Conservation (phyloP, 2,113 vertebrate genomes). For the Bambusicola thoracicus region DNA sequence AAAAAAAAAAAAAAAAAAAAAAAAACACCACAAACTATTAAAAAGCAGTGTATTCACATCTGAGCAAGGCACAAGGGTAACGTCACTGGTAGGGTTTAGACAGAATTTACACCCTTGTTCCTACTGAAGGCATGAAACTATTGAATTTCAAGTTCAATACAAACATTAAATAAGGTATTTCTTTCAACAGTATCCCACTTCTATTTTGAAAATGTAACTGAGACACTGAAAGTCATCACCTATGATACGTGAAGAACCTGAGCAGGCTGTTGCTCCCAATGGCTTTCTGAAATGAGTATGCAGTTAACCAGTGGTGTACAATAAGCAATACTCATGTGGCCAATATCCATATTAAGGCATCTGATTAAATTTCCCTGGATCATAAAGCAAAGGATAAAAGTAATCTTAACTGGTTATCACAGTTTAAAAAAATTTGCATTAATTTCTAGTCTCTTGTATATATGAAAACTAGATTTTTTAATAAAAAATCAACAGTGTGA, state of each 20-base stretch:
- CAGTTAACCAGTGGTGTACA: background rate
- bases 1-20: too few relatives aligned
- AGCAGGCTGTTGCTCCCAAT: background rate
- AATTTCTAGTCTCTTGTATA: background rate
- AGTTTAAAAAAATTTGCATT: background rate
- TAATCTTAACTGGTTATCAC: background rate
- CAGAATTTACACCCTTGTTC: background rate
- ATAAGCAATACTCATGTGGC: background rate
- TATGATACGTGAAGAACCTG: background rate
- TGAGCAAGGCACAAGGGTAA: background rate
- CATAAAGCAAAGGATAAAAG: background rate
- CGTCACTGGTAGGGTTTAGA: fast-evolving
- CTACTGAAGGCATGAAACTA: background rate
- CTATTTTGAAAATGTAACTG: background rate
- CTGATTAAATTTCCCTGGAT: background rate
- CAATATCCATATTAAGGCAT: background rate
- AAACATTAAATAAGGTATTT: background rate
- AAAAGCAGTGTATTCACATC: background rate
- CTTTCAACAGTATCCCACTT: background rate
- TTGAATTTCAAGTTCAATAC: background rate
- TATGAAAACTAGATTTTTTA: background rate
- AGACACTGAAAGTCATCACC: background rate
- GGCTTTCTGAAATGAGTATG: background rate
- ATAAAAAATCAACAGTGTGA: background rate
- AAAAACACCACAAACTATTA: background rate